Percentiles rank a stretch among this genome's conserved stretches.
Evolutionary conservation across 1,140 invertebrate species (phyloP).

Genomic region (Drosophila watanabei): DNA sequence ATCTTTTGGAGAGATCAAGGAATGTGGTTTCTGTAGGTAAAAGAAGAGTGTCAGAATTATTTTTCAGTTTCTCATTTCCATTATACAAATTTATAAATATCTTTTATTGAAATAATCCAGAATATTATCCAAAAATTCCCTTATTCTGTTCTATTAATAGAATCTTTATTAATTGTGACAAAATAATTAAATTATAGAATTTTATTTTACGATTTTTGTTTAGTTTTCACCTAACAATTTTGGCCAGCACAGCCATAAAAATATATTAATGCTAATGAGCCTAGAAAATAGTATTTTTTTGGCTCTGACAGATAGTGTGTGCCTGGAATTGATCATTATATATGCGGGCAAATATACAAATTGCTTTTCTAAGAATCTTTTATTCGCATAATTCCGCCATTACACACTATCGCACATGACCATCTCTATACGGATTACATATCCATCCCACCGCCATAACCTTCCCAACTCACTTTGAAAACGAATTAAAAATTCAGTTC

Average conservation of each 20-base stretch:
- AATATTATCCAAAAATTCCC: neutral
- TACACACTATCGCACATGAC: conserved; percentile 27
- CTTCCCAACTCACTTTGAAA: conserved; percentile 29
- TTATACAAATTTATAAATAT: neutral
- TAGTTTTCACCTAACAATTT: too few species aligned
- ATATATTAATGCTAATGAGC: neutral
- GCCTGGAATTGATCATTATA: conserved; percentile 18
- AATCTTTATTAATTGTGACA: neutral
- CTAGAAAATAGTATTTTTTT: neutral
- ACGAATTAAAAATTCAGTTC: conserved; percentile 50
- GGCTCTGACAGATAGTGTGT: neutral
- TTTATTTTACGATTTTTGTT: neutral
- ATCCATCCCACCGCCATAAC: conserved; percentile 14
- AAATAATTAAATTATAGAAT: neutral
- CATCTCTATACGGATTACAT: conserved; percentile 20
- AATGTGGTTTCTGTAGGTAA: neutral
- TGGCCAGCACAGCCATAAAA: neutral
- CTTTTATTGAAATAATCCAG: neutral
- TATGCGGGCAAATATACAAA: conserved; percentile 18
- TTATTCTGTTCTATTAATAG: neutral
- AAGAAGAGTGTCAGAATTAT: neutral
- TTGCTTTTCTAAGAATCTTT: conserved; percentile 6
- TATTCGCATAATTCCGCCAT: conserved; percentile 25
- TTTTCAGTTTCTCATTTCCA: neutral
- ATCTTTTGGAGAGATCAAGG: neutral